Base-by-base conservation (phyloP, 53 echinoderm and acorn worm species). In the Zoroaster sp. region DNA sequence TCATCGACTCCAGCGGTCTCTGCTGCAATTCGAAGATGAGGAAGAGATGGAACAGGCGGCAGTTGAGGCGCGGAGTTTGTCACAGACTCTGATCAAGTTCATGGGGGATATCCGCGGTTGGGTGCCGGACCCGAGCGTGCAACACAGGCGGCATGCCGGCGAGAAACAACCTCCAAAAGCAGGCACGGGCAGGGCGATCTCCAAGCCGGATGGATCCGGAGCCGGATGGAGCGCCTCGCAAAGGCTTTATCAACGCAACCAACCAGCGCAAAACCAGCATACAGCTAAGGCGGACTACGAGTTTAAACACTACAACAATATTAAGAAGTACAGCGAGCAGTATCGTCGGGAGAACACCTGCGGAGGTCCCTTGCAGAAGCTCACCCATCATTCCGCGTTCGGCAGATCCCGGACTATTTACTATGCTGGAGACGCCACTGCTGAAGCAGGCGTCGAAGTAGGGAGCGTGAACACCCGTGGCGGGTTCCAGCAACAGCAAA, bases 301-400 rank as follows among this genome's bases (percentile, higher is more conserved):
- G 52, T 97, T 97, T 65, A 88, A 89, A 63, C 97, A 97, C 75
- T 95, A 94, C 82, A 88, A 80, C 87, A 95, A 97, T 51, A 90
- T 90, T 0, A 95, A 80, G 80, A 97, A 92, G 75, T 97, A 97
- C 66, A 92, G 95, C n/a, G 97, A 97, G 75, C 97, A 97, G 67
- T 97, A 97, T 69, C 87, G 97, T 13, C 79, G 95, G 76, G 92
- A 89, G 53, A 91, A 97, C 74, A 97, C 97, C 15, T 95, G 95
- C 77, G 95, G 95, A 23, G 97, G 97, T 4, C 94, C 95, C 12
- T 72, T 97, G 31, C 94, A 95, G 78, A 97, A 90, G 45, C 87
- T 97, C 1, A 88, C 95, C 18, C 75, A n/a, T n/a, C n/a, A 80
- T 14, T 73, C 90, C 0, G 87, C 92, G 5, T 89, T 42, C 14